Conservation (phyloP, 2,888 invertebrate species). For the Graphium colonna region DNA sequence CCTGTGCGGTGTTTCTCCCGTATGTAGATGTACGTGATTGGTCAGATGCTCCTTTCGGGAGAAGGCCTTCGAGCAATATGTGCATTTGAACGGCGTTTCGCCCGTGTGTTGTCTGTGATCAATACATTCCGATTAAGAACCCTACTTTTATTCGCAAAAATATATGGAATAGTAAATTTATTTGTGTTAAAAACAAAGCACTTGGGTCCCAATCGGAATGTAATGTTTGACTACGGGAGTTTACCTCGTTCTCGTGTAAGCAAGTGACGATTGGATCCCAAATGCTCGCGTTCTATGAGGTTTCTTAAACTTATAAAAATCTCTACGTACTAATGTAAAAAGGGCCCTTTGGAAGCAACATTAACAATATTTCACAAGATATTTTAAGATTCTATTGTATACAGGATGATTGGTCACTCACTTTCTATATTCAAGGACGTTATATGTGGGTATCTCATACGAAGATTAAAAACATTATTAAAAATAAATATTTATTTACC, state of each 20-base stretch:
- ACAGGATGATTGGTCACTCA: too few species aligned
- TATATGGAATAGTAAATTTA: not conserved
- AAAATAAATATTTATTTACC: too few species aligned
- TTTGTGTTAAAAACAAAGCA: conserved; percentile 4
- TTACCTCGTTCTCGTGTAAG: conserved; percentile 16
- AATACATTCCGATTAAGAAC: conserved; percentile 32
- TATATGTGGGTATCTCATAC: too few species aligned
- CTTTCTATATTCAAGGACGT: too few species aligned
- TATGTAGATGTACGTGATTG: conserved; percentile 90
- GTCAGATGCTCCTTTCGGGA: conserved; percentile 93
- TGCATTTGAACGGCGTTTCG: conserved; percentile 89
- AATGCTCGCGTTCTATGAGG: conserved; percentile 12
- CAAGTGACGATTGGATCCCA: conserved; percentile 18
- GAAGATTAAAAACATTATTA: too few species aligned
- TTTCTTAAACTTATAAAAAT: too few species aligned
- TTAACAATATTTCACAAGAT: conserved; percentile 7
- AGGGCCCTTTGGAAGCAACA: not conserved
- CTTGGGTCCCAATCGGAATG: conserved; percentile 33
- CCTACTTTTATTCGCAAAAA: not conserved
- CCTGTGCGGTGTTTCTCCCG: conserved; percentile 86
- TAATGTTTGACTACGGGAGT: conserved; percentile 23
- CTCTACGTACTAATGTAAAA: not conserved
- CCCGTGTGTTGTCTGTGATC: conserved; percentile 85
- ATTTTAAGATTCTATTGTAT: too few species aligned
- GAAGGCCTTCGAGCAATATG: conserved; percentile 81